phyloP scores from a whole-genome alignment of 1,140 invertebrate genomes.

The Asbolus verrucosus region DNA sequence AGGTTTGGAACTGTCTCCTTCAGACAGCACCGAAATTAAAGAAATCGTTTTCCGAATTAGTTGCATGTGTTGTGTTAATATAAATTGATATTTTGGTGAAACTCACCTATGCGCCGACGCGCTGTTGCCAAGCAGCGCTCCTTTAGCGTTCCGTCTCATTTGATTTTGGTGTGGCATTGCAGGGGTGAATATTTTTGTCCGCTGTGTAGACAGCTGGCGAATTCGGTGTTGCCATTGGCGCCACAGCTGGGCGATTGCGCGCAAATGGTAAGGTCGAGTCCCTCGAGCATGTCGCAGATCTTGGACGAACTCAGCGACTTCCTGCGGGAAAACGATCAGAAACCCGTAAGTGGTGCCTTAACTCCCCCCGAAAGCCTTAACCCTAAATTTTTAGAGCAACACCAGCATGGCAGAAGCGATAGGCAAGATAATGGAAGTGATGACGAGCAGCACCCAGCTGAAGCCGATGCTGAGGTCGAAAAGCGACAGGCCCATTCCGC shows the following conservation, averaged over 20 bases:
- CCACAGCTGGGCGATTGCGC: slow-evolving; percentile 80
- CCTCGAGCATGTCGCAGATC: slow-evolving; percentile 67
- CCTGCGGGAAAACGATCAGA: slow-evolving; percentile 76
- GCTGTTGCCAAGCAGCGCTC: too few relatives aligned
- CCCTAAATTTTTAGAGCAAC: slow-evolving; percentile 64
- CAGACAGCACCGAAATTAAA: too few relatives aligned
- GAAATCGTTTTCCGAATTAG: too few relatives aligned
- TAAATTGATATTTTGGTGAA: too few relatives aligned
- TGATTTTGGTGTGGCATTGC: slow-evolving; percentile 51
- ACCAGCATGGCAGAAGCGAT: slow-evolving; percentile 82
- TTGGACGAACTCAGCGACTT: slow-evolving; percentile 73
- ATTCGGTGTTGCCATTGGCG: slow-evolving; percentile 90
- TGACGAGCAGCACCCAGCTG: slow-evolving; percentile 83
- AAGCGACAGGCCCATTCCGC: slow-evolving; percentile 72
- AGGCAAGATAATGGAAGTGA: slow-evolving; percentile 92
- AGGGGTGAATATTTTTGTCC: slow-evolving; percentile 94
- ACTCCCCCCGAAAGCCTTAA: background rate
- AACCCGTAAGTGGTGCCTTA: slow-evolving; percentile 68
- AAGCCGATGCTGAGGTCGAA: slow-evolving; percentile 72
- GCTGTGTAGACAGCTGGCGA: slow-evolving; percentile 92
- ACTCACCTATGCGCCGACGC: too few relatives aligned
- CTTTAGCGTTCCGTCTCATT: too few relatives aligned
- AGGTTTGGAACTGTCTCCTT: too few relatives aligned
- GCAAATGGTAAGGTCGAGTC: slow-evolving; percentile 72
- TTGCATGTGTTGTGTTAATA: too few relatives aligned